Conservation (phyloP, 2,888 invertebrate species). For the Desoria tigrina region DNA sequence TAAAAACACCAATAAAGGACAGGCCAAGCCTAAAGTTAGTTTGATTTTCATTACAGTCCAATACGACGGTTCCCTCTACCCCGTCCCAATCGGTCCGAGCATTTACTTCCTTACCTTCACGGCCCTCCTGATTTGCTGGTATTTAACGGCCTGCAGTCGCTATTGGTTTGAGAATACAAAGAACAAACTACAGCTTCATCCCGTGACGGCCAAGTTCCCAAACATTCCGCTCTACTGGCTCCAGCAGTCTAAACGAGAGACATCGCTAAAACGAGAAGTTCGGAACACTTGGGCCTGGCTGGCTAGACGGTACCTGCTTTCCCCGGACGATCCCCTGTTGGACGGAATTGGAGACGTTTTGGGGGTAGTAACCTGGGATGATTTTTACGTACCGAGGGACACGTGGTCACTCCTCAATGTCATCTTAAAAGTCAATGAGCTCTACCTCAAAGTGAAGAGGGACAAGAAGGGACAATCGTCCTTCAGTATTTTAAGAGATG, state of each 20-base stretch:
- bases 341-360: constrained; percentile 24
- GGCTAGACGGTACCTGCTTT: constrained; percentile 23
- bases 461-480: not conserved
- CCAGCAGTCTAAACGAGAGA: constrained; percentile 26
- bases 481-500: too few species aligned
- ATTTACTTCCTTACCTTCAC: not conserved
- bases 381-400: constrained; percentile 17
- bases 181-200: constrained; percentile 15
- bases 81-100: not conserved
- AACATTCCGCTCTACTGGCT: constrained; percentile 25
- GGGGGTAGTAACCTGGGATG: constrained; percentile 20
- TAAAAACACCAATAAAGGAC: too few species aligned
- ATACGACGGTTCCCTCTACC: not conserved
- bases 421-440: constrained; percentile 13
- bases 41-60: too few species aligned
- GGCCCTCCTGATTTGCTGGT: not conserved
- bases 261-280: constrained; percentile 18
- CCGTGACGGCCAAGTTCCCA: constrained; percentile 21
- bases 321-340: constrained; percentile 26
- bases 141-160: constrained; percentile 13
- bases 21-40: too few species aligned
- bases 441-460: constrained; percentile 15
- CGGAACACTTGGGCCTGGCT: constrained; percentile 32
- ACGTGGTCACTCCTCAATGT: constrained; percentile 22
- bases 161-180: constrained; percentile 6